phyloP scores from a whole-genome alignment of 2,888 invertebrate species.

The Cremastinae sp. region DNA sequence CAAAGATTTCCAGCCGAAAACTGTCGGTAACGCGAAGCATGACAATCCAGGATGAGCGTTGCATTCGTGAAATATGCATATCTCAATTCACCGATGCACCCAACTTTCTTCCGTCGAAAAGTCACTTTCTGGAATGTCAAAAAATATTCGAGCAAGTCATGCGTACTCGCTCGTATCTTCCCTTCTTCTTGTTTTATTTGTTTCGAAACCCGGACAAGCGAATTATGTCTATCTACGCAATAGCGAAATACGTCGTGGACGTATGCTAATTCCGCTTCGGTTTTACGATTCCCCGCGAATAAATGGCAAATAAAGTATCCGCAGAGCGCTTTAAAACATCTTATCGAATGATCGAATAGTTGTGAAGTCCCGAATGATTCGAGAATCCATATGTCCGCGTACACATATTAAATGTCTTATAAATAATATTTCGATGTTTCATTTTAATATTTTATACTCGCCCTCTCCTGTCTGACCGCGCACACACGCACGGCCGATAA shows the following conservation, averaged over 20 bases:
- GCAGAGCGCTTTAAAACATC: constrained; percentile 27
- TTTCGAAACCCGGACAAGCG: constrained; percentile 14
- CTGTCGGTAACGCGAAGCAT: constrained; percentile 36
- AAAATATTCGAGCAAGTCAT: too few relatives aligned
- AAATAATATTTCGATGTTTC: constrained; percentile 32
- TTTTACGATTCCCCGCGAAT: constrained; percentile 36
- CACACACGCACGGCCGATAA: constrained; percentile 36
- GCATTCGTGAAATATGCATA: constrained; percentile 40
- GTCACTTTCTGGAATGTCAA: constrained; percentile 8
- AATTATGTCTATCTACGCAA: neutral
- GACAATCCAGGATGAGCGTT: constrained; percentile 30
- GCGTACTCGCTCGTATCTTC: neutral
- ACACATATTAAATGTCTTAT: neutral
- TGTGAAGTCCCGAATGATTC: constrained; percentile 8
- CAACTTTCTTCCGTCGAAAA: constrained; percentile 33
- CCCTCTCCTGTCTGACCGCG: neutral
- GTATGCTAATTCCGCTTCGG: constrained; percentile 43
- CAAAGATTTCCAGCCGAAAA: constrained; percentile 53
- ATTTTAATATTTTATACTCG: constrained; percentile 51
- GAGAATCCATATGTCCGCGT: neutral
- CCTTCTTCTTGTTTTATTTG: neutral
- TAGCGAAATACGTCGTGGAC: constrained; percentile 5
- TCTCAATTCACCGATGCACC: constrained; percentile 39
- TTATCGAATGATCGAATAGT: constrained; percentile 34
- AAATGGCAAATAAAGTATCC: constrained; percentile 48